phyloP scores from a whole-genome alignment of 2,888 invertebrate species.

The Lasioglossum leucozonium region DNA sequence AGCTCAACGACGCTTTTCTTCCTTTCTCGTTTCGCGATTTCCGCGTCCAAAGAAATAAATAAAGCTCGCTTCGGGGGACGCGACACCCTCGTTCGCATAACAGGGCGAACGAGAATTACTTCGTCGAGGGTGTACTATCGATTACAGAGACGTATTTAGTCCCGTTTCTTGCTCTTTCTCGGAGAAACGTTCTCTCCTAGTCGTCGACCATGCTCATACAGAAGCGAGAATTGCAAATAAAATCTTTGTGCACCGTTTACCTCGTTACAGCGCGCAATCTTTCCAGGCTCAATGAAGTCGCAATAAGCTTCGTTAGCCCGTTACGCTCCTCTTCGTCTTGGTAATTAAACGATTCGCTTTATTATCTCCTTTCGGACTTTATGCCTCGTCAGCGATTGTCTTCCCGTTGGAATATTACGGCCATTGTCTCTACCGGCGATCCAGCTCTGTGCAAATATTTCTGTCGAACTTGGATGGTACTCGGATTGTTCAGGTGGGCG shows the following conservation, averaged over 20 bases:
- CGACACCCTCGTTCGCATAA: neutral
- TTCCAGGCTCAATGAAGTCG: neutral
- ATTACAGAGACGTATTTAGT: conserved; percentile 6
- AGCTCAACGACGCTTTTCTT: conserved; percentile 11
- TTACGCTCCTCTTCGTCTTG: neutral
- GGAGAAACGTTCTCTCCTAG: neutral
- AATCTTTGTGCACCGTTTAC: neutral
- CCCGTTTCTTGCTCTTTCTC: neutral
- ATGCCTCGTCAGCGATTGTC: neutral
- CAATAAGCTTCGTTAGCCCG: conserved; percentile 3
- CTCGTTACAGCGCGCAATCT: neutral
- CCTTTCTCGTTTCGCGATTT: conserved; percentile 18
- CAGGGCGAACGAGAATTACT: neutral
- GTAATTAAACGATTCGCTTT: conserved; percentile 15
- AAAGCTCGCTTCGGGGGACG: neutral
- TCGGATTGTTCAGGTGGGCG: neutral
- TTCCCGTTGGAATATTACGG: neutral
- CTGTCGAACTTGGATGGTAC: neutral
- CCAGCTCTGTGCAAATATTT: neutral
- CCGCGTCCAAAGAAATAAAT: conserved; percentile 30
- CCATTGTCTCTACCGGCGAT: neutral
- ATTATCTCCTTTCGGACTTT: neutral
- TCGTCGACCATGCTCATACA: neutral
- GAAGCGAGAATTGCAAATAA: conserved; percentile 8
- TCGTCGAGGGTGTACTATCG: conserved; percentile 8